Conservation (phyloP, 2,888 invertebrate genomes). For the Melanargia galathea region DNA sequence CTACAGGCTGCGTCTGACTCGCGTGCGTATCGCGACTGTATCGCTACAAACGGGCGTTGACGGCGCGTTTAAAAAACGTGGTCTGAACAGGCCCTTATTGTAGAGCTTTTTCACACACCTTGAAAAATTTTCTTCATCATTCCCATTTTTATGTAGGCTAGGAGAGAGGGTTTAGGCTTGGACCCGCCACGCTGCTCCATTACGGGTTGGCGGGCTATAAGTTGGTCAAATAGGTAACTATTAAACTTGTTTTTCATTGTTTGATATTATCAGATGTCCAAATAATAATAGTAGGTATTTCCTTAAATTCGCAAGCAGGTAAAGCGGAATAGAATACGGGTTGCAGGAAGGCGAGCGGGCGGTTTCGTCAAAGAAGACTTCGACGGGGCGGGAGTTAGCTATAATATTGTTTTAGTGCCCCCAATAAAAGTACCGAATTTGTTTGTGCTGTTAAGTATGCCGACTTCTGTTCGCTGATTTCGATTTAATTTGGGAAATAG, state of each 20-base stretch:
- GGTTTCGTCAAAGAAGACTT: constrained; percentile 40
- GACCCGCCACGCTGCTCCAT: too few species aligned
- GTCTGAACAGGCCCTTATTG: too few species aligned
- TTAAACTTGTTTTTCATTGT: background rate
- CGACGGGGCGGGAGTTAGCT: constrained; percentile 36
- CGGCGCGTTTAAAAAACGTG: too few species aligned
- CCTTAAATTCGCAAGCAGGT: constrained; percentile 62
- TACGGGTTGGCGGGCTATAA: too few species aligned
- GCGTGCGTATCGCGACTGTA: too few species aligned
- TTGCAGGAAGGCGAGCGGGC: constrained; percentile 14
- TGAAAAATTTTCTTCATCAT: background rate
- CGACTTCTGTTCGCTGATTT: constrained; percentile 52
- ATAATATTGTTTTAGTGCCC: constrained; percentile 68
- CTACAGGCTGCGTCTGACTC: too few species aligned
- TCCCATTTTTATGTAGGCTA: too few species aligned
- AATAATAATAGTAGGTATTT: constrained; percentile 6
- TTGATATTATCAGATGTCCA: background rate
- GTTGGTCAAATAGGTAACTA: background rate
- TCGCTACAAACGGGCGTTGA: too few species aligned
- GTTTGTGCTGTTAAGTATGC: constrained; percentile 60
- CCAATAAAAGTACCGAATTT: constrained; percentile 59
- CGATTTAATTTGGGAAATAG: background rate
- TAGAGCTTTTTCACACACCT: too few species aligned
- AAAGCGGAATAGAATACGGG: constrained; percentile 41
- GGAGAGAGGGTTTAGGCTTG: too few species aligned